phyloP scores from a whole-genome alignment of 2,888 invertebrate species.

The Drosophila demipolita region DNA sequence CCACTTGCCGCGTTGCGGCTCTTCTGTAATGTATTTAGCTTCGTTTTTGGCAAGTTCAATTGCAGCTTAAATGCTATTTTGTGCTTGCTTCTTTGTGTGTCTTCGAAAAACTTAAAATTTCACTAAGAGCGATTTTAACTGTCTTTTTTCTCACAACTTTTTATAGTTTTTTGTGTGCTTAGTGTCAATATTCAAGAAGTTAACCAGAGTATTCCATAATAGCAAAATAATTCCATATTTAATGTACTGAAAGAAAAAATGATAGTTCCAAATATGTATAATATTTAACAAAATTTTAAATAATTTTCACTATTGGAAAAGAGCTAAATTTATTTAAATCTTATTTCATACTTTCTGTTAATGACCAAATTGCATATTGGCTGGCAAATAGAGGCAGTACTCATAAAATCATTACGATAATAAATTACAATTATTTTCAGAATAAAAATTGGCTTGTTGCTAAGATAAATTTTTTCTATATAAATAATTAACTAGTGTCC shows the following conservation, averaged over 20 bases:
- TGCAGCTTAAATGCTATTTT: constrained; percentile 46
- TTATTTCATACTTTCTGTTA: neutral
- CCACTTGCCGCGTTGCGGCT: neutral
- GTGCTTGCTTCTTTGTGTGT: constrained; percentile 17
- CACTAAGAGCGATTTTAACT: neutral
- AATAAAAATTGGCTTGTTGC: neutral
- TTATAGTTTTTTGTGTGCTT: too few species aligned
- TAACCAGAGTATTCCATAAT: neutral
- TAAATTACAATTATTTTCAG: neutral
- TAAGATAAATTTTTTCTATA: neutral
- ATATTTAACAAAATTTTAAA: neutral
- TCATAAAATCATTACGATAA: neutral
- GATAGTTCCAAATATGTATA: accelerated
- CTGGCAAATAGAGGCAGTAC: neutral
- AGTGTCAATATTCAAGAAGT: neutral
- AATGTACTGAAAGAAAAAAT: neutral
- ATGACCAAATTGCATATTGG: neutral
- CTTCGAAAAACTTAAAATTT: constrained; percentile 2
- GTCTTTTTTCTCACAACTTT: constrained; percentile 1
- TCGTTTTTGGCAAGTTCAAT: constrained; percentile 29
- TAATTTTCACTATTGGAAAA: neutral
- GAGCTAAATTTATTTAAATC: neutral
- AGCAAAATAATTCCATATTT: neutral
- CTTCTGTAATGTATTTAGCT: constrained; percentile 11
- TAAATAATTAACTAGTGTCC: neutral